These are phyloP conservation scores for Nomada ferruginata DNA, from an alignment of 2,888 invertebrate genomes.

Conservation along the genomic window DNA sequence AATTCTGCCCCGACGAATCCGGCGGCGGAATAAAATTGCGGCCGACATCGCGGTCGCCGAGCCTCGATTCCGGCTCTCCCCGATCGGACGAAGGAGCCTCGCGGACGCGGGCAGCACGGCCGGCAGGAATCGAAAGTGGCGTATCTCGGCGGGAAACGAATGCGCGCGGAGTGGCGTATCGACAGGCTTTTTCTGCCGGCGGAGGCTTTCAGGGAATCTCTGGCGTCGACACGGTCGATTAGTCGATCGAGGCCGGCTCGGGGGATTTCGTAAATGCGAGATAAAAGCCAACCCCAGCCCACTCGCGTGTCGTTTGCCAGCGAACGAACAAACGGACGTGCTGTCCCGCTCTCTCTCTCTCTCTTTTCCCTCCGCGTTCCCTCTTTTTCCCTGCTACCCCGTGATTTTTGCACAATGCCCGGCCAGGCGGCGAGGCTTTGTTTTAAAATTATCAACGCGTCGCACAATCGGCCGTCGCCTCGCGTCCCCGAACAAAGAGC, in stretches of 20 bases:
- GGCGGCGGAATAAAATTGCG: too few relatives aligned
- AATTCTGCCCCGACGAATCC: too few relatives aligned
- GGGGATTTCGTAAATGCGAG: slow-evolving; percentile 71
- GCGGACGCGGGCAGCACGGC: neutral
- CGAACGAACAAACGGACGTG: slow-evolving; percentile 53
- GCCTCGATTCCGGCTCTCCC: too few relatives aligned
- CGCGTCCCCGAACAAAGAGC: slow-evolving; percentile 77
- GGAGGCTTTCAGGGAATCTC: slow-evolving; percentile 62
- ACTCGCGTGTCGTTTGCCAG: slow-evolving; percentile 62
- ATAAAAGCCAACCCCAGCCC: slow-evolving; percentile 64
- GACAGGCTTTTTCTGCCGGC: slow-evolving; percentile 62
- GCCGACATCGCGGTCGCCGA: too few relatives aligned
- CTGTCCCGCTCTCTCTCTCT: neutral
- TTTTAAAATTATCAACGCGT: slow-evolving; percentile 84
- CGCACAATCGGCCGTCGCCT: slow-evolving; percentile 80
- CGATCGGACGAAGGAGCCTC: neutral
- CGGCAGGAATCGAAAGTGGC: slow-evolving; percentile 1
- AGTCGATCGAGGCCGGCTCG: slow-evolving; percentile 71
- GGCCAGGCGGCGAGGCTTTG: slow-evolving; percentile 76
- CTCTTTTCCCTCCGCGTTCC: slow-evolving; percentile 17
- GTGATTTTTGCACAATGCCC: slow-evolving; percentile 82
- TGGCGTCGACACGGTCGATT: slow-evolving; percentile 71
- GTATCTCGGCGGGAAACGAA: slow-evolving; percentile 28
- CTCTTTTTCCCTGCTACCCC: slow-evolving; percentile 67
- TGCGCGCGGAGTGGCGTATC: slow-evolving; percentile 49